Conservation (phyloP, 2,113 vertebrate species). For the Okapia johnstoni region DNA sequence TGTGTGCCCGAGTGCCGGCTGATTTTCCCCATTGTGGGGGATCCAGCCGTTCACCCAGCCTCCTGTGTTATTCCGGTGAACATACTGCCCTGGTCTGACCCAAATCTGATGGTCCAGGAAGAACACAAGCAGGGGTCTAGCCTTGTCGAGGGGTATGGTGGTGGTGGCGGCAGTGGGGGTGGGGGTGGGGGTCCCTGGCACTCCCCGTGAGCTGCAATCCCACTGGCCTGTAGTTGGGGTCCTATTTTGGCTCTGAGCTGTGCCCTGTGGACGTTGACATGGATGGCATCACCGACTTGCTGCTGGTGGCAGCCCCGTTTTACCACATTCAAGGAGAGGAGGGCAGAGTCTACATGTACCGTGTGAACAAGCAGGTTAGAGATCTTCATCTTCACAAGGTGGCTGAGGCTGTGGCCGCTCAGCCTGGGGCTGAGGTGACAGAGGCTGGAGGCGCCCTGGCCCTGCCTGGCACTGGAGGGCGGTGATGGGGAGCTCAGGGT, state of each 20-base stretch:
- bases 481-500: background rate
- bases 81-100: background rate
- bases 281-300: conserved; percentile 76
- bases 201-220: background rate
- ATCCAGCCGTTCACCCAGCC: background rate
- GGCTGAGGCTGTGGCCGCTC: background rate
- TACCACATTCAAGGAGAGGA: conserved; percentile 79
- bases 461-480: background rate
- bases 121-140: background rate
- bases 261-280: conserved; percentile 78
- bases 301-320: conserved; percentile 82
- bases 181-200: background rate
- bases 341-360: conserved; percentile 84
- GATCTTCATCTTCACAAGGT: background rate
- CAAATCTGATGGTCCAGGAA: background rate
- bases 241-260: conserved; percentile 85
- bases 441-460: background rate
- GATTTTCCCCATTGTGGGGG: background rate
- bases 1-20: background rate
- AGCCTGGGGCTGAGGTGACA: background rate
- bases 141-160: background rate
- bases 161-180: background rate
- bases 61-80: background rate
- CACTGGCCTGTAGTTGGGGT: conserved; percentile 80
- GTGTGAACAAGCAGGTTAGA: conserved; percentile 78